Evolutionary conservation across 2,797 vertebrate species (phyloP).

Genomic region (Leptatherina wallacei): DNA sequence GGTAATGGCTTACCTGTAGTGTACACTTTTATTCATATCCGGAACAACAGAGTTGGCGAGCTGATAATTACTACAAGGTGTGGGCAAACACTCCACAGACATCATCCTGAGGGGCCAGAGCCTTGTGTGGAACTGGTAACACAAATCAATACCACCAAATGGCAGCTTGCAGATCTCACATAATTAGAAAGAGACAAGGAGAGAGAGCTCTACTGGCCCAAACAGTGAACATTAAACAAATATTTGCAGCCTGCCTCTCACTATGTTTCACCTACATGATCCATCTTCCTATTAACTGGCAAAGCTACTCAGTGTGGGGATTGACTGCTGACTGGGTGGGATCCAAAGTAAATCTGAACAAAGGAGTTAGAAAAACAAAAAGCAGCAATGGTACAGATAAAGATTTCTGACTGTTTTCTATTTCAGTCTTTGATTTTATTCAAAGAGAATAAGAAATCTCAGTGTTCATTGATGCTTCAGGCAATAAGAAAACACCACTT

Average conservation of each 20-base stretch:
- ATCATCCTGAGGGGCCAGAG: conserved; percentile 49
- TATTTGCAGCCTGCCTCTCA: conserved; percentile 34
- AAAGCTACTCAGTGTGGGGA: conserved; percentile 27
- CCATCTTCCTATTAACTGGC: conserved; percentile 27
- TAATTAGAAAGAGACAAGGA: conserved; percentile 67
- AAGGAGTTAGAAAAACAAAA: conserved; percentile 30
- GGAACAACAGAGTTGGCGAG: conserved; percentile 47
- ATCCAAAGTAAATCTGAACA: conserved; percentile 37
- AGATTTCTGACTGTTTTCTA: conserved; percentile 12
- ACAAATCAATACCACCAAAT: conserved; percentile 72
- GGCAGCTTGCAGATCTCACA: conserved; percentile 64
- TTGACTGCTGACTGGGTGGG: conserved; percentile 27
- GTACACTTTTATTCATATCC: conserved; percentile 50
- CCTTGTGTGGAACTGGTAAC: conserved; percentile 58
- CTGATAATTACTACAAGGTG: conserved; percentile 64
- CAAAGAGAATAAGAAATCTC: conserved; percentile 8
- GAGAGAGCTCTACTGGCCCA: conserved; percentile 22
- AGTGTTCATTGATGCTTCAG: not conserved
- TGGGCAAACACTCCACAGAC: conserved; percentile 57
- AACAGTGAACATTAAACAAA: conserved; percentile 41
- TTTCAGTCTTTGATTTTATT: conserved; percentile 2
- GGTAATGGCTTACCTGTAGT: conserved; percentile 54
- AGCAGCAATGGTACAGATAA: not conserved
- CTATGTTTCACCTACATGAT: conserved; percentile 46
- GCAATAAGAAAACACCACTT: not conserved